Conservation (phyloP, 2,113 vertebrate species). For the Himantopus leucocephalus region DNA sequence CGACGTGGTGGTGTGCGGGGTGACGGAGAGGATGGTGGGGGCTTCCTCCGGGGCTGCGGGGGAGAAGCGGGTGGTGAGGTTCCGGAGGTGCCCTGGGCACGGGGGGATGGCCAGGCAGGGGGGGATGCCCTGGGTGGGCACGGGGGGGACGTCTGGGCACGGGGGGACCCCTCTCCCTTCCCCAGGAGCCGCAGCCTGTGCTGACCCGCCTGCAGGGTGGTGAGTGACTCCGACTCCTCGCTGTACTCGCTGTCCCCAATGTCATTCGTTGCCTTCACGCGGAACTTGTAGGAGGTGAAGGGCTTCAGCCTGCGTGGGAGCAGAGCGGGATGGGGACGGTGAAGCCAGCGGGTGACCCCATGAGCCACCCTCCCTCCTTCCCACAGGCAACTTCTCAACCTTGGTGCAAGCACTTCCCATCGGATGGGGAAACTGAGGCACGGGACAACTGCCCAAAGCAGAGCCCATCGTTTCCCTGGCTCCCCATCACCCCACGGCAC, state of each 20-base stretch:
- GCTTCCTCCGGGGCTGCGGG: constrained; percentile 87
- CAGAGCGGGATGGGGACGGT: fast-evolving
- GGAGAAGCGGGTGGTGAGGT: neutral
- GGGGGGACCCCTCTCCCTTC: neutral
- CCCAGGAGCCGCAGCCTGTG: neutral
- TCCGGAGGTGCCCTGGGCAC: neutral
- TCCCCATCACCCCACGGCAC: fast-evolving
- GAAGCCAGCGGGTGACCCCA: fast-evolving
- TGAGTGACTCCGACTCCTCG: constrained; percentile 91
- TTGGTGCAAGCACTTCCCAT: fast-evolving
- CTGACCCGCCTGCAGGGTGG: constrained; percentile 95
- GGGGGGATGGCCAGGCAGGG: neutral
- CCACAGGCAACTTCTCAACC: neutral
- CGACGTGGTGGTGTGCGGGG: constrained; percentile 92
- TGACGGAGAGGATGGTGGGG: constrained; percentile 88
- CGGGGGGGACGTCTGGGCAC: neutral
- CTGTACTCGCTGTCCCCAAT: constrained; percentile 98
- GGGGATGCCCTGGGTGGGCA: neutral
- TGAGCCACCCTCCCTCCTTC: neutral
- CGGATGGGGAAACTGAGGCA: fast-evolving
- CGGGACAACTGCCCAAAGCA: fast-evolving
- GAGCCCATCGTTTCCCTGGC: fast-evolving
- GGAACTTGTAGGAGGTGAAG: constrained; percentile 97
- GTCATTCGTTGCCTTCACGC: constrained; percentile 94
- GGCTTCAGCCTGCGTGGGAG: constrained; percentile 85